These are phyloP conservation scores for Periplaneta americana DNA, from an alignment of 1,140 invertebrate species.

Conservation along the genomic window DNA sequence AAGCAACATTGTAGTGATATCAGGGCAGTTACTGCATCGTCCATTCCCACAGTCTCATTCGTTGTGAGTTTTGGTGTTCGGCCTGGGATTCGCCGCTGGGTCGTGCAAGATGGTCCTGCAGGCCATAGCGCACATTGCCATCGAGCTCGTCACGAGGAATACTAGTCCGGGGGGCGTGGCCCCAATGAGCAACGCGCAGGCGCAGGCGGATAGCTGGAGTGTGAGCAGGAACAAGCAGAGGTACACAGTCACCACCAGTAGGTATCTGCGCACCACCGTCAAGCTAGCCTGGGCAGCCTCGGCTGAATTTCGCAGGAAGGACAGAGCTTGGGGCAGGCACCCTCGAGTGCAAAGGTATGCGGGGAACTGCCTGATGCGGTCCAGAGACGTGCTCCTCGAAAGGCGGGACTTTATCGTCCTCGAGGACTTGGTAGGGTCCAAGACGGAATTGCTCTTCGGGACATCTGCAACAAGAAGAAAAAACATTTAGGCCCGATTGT, in stretches of 20 bases:
- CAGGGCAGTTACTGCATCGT: no score
- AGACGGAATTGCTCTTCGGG: neutral
- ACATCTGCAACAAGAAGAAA: neutral
- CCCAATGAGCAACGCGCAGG: neutral
- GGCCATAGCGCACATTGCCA: neutral
- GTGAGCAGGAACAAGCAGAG: neutral
- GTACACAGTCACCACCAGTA: neutral
- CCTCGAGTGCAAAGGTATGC: neutral
- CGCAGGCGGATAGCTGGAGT: neutral
- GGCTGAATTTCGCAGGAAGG: neutral
- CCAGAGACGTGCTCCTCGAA: neutral
- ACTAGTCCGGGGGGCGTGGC: neutral
- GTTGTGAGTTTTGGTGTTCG: no score
- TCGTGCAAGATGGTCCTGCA: neutral
- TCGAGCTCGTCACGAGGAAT: neutral
- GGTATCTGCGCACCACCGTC: neutral
- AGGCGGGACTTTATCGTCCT: slow-evolving; percentile 13
- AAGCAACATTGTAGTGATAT: no score
- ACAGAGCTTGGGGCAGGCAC: neutral
- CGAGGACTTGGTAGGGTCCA: neutral
- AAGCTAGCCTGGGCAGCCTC: neutral
- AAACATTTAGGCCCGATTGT: no score
- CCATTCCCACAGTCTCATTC: no score
- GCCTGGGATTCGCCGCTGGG: neutral
- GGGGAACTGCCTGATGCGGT: neutral